Evolutionary conservation across 2,797 vertebrate species (phyloP), one percentile per base, ranked within the genome.

Genomic region (Catostomus latipinnis): DNA sequence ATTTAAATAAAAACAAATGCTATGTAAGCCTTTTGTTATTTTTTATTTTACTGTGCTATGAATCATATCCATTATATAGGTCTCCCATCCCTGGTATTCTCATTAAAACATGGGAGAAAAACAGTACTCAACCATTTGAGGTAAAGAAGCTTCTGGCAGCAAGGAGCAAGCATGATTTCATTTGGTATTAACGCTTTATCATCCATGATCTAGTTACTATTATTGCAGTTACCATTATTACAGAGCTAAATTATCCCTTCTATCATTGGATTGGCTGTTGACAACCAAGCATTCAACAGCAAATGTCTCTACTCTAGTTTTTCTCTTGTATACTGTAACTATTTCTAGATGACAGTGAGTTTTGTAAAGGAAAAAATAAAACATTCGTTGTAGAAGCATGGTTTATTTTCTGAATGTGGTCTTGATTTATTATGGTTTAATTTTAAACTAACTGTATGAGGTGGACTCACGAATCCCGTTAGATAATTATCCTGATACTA

Each of bases 141-240:
- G 88, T 91, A 87, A 88, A 89, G 70, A 82, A 90, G 88, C 91
- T 82, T 34, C 90, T 91, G 91, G 67, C 54, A 22, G 63, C 11
- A 10, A 75, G 67, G 70, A 50, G 80, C 66, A 78, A 74, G 81
- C 82, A 69, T 88, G 90, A 90, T 91, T 86, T 90, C 61, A 90
- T 94, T 93, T 94, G 96, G 96, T 96, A 3, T 96, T 87, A 94
- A 94, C 96, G 96, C 96, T 97, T 98, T 97, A 96, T 94, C 94
- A 94, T 94, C 87, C 80, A 57, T 18, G 48, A 63, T 60, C 50
- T 60, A 50, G 71, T 66, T 46, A 14, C 58, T 66, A 67, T 78
- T 66, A 76, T 61, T 77, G 90, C 89, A 87, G 91, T 34, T 34
- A 34, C 1, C 92, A 49, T 84, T 87, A 82, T 86, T 73, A 16